Evolutionary conservation across 37 sponge, comb jelly and placozoan species (phyloP).

Genomic region (Lycopodina hypogea): DNA sequence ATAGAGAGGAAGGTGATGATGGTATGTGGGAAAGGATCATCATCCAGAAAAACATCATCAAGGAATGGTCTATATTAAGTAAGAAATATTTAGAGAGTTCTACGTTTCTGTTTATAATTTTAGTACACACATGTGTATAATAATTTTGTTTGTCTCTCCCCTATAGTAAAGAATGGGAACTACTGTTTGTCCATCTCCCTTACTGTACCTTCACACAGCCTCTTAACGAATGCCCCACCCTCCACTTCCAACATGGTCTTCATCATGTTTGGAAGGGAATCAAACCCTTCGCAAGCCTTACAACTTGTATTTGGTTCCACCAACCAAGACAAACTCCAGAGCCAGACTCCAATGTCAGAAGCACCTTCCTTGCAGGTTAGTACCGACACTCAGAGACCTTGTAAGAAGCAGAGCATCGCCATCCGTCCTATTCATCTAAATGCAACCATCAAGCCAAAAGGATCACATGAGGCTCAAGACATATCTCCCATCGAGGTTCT

Average conservation of each 20-base stretch:
- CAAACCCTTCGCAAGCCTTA: slow-evolving; percentile 7
- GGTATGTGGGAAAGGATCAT: slow-evolving; percentile 28
- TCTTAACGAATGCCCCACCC: slow-evolving; percentile 3
- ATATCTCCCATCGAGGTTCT: slow-evolving; percentile 36
- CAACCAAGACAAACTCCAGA: not conserved
- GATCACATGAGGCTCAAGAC: not conserved
- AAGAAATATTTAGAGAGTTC: not conserved
- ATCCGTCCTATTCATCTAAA: slow-evolving; percentile 1
- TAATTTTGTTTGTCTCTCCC: not conserved
- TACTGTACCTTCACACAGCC: slow-evolving; percentile 4
- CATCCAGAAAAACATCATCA: slow-evolving; percentile 3
- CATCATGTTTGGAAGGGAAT: not conserved
- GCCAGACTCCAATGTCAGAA: not conserved
- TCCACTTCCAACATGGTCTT: slow-evolving; percentile 15
- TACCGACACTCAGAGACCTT: too few relatives aligned
- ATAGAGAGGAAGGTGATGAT: not conserved
- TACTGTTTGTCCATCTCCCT: not conserved
- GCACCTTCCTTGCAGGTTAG: not conserved
- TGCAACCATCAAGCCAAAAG: not conserved
- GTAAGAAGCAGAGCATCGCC: slow-evolving; percentile 6
- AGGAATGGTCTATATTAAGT: slow-evolving; percentile 27
- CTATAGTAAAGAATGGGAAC: not conserved
- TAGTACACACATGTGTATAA: not conserved
- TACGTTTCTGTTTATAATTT: not conserved
- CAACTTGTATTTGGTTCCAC: slow-evolving; percentile 1